phyloP scores from a whole-genome alignment of 1,140 invertebrate genomes.

The Galleria mellonella region DNA sequence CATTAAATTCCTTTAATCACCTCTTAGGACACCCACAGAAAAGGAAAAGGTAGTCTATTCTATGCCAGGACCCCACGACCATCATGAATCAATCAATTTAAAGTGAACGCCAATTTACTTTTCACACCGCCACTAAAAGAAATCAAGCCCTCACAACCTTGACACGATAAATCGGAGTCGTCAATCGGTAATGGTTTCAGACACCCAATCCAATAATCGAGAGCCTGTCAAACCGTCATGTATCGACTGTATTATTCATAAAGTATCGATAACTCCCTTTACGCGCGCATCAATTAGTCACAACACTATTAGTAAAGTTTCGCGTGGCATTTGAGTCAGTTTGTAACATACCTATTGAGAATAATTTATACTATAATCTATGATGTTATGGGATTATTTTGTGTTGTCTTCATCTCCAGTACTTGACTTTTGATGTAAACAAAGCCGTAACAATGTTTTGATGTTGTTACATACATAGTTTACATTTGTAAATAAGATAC shows the following conservation, averaged over 20 bases:
- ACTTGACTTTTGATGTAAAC: too few relatives aligned
- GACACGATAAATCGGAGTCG: slow-evolving; percentile 25
- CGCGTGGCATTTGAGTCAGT: slow-evolving; percentile 6
- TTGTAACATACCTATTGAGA: background rate
- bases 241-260: slow-evolving; percentile 21
- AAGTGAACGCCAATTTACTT: background rate
- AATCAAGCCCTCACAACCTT: slow-evolving; percentile 17
- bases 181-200: slow-evolving; percentile 16
- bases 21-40: too few relatives aligned
- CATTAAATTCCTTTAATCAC: too few relatives aligned
- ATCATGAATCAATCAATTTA: too few relatives aligned
- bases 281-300: slow-evolving; percentile 18
- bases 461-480: too few relatives aligned
- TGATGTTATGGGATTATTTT: too few relatives aligned
- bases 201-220: slow-evolving; percentile 16
- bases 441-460: too few relatives aligned
- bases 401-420: too few relatives aligned
- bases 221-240: slow-evolving; percentile 8
- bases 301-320: slow-evolving; percentile 1
- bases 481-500: too few relatives aligned
- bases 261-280: slow-evolving; percentile 23
- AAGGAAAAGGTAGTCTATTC: too few relatives aligned
- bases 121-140: slow-evolving; percentile 14
- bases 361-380: background rate
- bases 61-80: too few relatives aligned